A percentile compares a stretch with the other conserved stretches of the same genome.
These are phyloP conservation scores for Picus viridis DNA, from an alignment of 2,797 vertebrate species.

Conservation along the genomic window DNA sequence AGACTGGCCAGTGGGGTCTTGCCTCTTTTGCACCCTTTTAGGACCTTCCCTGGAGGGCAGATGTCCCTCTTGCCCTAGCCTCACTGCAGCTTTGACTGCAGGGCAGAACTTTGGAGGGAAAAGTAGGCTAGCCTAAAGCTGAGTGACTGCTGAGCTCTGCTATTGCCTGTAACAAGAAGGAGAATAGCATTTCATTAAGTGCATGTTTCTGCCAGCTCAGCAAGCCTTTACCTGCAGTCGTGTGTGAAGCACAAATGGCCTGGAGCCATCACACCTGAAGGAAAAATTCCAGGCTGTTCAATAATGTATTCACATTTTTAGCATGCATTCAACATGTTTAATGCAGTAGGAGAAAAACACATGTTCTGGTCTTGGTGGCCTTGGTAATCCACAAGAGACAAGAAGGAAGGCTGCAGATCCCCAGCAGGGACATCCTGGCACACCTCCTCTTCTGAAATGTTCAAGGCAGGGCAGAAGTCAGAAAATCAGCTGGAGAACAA, in stretches of 20 bases:
- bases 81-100: background rate
- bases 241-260: slow-evolving; percentile 69
- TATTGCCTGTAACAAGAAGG: slow-evolving; percentile 38
- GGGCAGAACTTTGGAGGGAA: slow-evolving; percentile 19
- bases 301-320: slow-evolving; percentile 67
- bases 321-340: slow-evolving; percentile 30
- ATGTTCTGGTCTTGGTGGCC: background rate
- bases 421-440: background rate
- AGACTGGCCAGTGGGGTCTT: fast-evolving
- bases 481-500: background rate
- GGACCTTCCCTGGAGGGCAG: background rate
- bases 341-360: background rate
- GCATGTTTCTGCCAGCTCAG: slow-evolving; percentile 55
- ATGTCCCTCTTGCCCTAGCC: background rate
- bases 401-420: background rate
- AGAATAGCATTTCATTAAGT: slow-evolving; percentile 70
- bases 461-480: background rate
- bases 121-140: background rate
- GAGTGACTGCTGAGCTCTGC: slow-evolving; percentile 33
- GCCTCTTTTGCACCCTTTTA: background rate
- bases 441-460: background rate
- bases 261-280: slow-evolving; percentile 67
- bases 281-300: slow-evolving; percentile 73
- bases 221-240: slow-evolving; percentile 67
- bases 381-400: background rate